Base-by-base conservation (phyloP, 2,113 vertebrate genomes). In the Amblyopsis rosae region DNA sequence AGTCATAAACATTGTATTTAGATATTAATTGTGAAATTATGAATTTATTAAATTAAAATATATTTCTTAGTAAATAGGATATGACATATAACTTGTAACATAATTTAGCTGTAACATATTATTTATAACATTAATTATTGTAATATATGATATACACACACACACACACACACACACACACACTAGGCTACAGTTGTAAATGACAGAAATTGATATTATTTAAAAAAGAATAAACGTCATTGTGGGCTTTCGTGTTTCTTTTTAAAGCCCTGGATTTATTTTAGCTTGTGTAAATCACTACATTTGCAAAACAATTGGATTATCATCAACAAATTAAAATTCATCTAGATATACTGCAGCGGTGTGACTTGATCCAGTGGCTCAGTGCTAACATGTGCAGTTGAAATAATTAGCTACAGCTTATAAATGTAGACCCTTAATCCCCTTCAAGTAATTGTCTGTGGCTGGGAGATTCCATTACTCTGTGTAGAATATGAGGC, bases 291-390 rank as follows among this genome's bases (percentile, higher is more conserved):
- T 58, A 88, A 91, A 91, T 91, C 90, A 83, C 85, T 89, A 89
- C 89, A 91, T 91, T 92, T 80, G 79, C 90, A 86, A 92, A 91
- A 92, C 91, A 92, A 92, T 90, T 91, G 91, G 88, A 88, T 91
- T 90, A 91, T 83, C 87, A 90, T 92, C 91, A 91, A 90, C 88
- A 92, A 91, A 92, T 92, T 92, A 91, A 89, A 89, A 88, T 89
- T 88, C 85, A 89, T 92, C 88, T 90, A 86, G 90, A 91, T 92
- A 41, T 41, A 91, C 85, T 59, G 80, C 76, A 60, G 73, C 84
- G 74, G 88, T 82, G 70, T 49, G 75, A 88, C 88, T 92, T 92
- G 90, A 90, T 89, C 86, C 88, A 72, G 79, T 80, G 16, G 76
- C 75, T 59, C 86, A 81, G 77, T 70, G 81, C 82, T 80, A 88